A percentile compares a stretch with the other conserved stretches of the same genome.
Evolutionary conservation across 1,140 invertebrate genomes (phyloP).

Genomic region (Drosophila bocqueti): DNA sequence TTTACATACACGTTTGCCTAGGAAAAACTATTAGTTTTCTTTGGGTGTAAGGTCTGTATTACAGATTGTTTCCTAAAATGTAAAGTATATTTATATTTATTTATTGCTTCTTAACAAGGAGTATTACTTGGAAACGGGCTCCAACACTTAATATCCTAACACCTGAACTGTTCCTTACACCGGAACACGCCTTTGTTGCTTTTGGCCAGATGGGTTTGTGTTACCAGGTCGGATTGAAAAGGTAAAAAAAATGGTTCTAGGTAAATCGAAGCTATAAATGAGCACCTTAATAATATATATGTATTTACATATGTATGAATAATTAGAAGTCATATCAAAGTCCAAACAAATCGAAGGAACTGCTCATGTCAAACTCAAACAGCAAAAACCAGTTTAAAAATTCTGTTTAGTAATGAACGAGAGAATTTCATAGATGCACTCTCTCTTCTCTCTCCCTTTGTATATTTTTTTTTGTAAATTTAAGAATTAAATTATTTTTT

Average conservation of each 20-base stretch:
- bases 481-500: too few species aligned
- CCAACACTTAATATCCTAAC: neutral
- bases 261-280: neutral
- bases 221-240: neutral
- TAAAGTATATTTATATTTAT: conserved; percentile 1
- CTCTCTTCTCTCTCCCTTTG: too few species aligned
- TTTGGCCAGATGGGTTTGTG: neutral
- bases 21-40: too few species aligned
- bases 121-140: neutral
- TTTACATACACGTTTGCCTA: neutral
- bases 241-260: neutral
- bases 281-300: neutral
- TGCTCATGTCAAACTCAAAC: too few species aligned
- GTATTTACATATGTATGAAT: neutral
- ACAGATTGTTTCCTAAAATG: neutral
- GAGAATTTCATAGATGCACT: too few species aligned
- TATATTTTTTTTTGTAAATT: too few species aligned
- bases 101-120: neutral
- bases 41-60: neutral
- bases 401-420: too few species aligned
- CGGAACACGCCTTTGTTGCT: neutral
- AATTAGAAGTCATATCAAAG: too few species aligned
- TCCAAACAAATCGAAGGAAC: too few species aligned
- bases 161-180: neutral
- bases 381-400: too few species aligned